A percentile compares a stretch with the other conserved stretches of the same genome.
Conservation (phyloP, 1,140 invertebrate species). For the Panagrolaimus sp. region DNA sequence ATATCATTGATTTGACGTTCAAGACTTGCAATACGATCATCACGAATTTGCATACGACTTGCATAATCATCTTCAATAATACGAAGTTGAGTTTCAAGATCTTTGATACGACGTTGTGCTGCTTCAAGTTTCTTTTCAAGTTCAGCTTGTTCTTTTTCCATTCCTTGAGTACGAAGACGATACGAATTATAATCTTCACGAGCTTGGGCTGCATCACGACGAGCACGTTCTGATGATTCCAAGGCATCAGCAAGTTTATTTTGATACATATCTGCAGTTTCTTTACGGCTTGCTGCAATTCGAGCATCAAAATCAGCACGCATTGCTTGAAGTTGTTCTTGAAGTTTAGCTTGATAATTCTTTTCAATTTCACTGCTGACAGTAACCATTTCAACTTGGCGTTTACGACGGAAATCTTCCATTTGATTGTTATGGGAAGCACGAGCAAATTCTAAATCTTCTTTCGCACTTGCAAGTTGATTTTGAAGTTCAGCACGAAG, state of each 20-base stretch:
- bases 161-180: conserved; percentile 26
- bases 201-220: conserved; percentile 25
- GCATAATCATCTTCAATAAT: conserved; percentile 64
- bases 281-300: conserved; percentile 76
- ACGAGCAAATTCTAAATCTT: conserved; percentile 81
- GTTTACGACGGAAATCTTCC: conserved; percentile 74
- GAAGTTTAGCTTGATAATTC: conserved; percentile 85
- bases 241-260: conserved; percentile 54
- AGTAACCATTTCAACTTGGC: conserved; percentile 70
- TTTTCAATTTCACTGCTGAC: conserved; percentile 77
- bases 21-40: conserved; percentile 73
- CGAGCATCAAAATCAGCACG: conserved; percentile 85
- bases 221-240: conserved; percentile 41
- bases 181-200: conserved; percentile 28
- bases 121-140: conserved; percentile 29
- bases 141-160: conserved; percentile 34
- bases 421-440: conserved; percentile 65
- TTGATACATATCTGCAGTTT: conserved; percentile 63
- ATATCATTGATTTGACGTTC: conserved; percentile 78
- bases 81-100: conserved; percentile 73
- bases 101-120: conserved; percentile 64
- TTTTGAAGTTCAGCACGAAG: conserved; percentile 87
- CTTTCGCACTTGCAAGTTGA: conserved; percentile 77
- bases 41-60: conserved; percentile 68
- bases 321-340: conserved; percentile 77